A percentile compares a stretch with the other conserved stretches of the same genome.
phyloP scores from a whole-genome alignment of 2,797 vertebrate species.

The Sebastes wilsoni region DNA sequence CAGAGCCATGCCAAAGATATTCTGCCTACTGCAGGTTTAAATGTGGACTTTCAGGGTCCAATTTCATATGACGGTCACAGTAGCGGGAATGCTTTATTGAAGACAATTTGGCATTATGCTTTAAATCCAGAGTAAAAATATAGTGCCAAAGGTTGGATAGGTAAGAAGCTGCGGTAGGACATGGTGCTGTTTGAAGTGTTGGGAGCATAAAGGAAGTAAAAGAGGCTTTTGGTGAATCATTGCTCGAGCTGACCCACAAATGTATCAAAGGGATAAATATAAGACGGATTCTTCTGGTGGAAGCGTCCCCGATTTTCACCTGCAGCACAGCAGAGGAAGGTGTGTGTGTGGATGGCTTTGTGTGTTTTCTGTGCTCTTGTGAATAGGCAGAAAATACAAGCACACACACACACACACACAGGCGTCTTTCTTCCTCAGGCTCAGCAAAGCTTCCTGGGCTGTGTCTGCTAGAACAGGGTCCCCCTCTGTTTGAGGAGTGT shows the following conservation, averaged over 20 bases:
- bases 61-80: neutral
- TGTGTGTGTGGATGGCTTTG: slow-evolving; percentile 29
- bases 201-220: neutral
- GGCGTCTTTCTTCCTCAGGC: slow-evolving; percentile 71
- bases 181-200: neutral
- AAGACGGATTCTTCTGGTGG: slow-evolving; percentile 8
- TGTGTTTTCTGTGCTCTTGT: slow-evolving; percentile 26
- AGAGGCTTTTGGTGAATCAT: slow-evolving; percentile 28
- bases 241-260: slow-evolving; percentile 56
- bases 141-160: neutral
- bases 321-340: slow-evolving; percentile 46
- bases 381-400: slow-evolving; percentile 32
- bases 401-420: neutral
- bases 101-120: neutral
- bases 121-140: neutral
- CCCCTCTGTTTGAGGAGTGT: slow-evolving; percentile 67
- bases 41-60: neutral
- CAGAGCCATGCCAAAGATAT: too few relatives aligned
- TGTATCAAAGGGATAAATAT: slow-evolving; percentile 40
- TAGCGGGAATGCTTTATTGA: neutral
- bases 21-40: neutral
- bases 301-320: slow-evolving; percentile 51
- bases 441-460: slow-evolving; percentile 70
- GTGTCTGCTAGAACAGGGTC: slow-evolving; percentile 72
- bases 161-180: neutral